phyloP scores from a whole-genome alignment of 2,888 invertebrate genomes.

The Taenaris catops region DNA sequence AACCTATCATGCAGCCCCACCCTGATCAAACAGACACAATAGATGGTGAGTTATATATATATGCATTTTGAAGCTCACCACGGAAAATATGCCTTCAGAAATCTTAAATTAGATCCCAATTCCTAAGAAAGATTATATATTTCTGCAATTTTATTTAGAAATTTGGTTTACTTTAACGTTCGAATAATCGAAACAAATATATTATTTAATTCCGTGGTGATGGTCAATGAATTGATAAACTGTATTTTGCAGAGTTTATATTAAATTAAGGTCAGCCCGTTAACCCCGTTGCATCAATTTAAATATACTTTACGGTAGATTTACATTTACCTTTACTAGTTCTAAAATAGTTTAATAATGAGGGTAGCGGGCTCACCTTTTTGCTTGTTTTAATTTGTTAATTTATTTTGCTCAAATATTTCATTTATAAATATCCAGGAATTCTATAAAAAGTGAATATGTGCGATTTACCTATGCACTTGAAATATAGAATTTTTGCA shows the following conservation, averaged over 20 bases:
- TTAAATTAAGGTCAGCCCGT: constrained; percentile 24
- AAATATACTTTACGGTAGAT: background rate
- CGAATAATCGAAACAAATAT: too few species aligned
- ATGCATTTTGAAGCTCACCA: constrained; percentile 26
- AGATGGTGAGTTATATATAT: constrained; percentile 81
- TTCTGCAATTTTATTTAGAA: too few species aligned
- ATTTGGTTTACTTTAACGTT: too few species aligned
- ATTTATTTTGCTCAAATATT: constrained; percentile 20
- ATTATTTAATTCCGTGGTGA: constrained; percentile 15
- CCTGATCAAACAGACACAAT: constrained; percentile 87
- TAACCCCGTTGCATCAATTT: constrained; percentile 18
- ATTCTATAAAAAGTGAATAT: constrained; percentile 10
- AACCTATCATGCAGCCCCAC: constrained; percentile 80
- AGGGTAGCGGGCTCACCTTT: constrained; percentile 15
- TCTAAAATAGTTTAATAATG: too few species aligned
- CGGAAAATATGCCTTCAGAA: constrained; percentile 5
- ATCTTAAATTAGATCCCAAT: too few species aligned
- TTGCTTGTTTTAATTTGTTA: constrained; percentile 18
- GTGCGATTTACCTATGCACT: background rate
- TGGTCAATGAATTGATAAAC: constrained; percentile 12
- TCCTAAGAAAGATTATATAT: too few species aligned
- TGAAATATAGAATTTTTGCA: constrained; percentile 12
- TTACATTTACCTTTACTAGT: too few species aligned
- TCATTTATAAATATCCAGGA: constrained; percentile 20
- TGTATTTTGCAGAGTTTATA: too few species aligned